Evolutionary conservation across 2,113 vertebrate genomes (phyloP), one percentile per base, ranked within the genome.

Genomic region (Aramus guarauna): DNA sequence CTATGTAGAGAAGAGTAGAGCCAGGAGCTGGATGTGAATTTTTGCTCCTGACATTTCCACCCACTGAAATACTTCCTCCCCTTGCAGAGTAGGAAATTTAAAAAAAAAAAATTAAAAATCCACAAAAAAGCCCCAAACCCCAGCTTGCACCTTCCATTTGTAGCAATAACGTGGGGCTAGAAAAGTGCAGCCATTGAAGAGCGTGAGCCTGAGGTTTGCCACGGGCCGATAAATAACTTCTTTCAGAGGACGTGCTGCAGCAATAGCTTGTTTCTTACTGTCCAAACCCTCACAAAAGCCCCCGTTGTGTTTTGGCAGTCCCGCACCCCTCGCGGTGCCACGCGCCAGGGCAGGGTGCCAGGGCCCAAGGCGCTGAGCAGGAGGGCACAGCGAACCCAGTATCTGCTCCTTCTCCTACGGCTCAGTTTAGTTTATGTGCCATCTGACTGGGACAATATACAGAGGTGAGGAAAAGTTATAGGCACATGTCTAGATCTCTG

Each of bases 291-390:
- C 20, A 34, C 11, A 67, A 59, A 94, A 88, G 50, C 5, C n/a
- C 23, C 3, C 0, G 0, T 3, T 64, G 39, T 56, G 66, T 26
- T 52, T 13, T 2, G 1, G 45, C 3, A 14, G 26, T 69, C 53
- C 72, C 1, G 1, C 34, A 77, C 21, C 29, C 36, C 55, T n/a
- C 17, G 0, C 0, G 0, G 64, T 62, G 66, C 63, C 53, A 30
- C 0, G 0, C 30, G 29, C 53, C 59, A 34, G 58, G 62, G 62
- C 23, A 16, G 37, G 79, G 71, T 1, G 16, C 66, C 83, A 84
- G 26, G 26, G n/a, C 68, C 34, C 58, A 76, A 6, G 41, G 76
- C 0, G 0, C 24, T 30, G 3, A 14, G 52, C 84, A 84, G 81
- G 29, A 94, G 73, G 11, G n/a, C 2, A 1, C 66, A 89, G 69